Evolutionary conservation across 2,797 vertebrate species (phyloP), one percentile per base, ranked within the genome.

Genomic region (Phyllotis vaccarum): DNA sequence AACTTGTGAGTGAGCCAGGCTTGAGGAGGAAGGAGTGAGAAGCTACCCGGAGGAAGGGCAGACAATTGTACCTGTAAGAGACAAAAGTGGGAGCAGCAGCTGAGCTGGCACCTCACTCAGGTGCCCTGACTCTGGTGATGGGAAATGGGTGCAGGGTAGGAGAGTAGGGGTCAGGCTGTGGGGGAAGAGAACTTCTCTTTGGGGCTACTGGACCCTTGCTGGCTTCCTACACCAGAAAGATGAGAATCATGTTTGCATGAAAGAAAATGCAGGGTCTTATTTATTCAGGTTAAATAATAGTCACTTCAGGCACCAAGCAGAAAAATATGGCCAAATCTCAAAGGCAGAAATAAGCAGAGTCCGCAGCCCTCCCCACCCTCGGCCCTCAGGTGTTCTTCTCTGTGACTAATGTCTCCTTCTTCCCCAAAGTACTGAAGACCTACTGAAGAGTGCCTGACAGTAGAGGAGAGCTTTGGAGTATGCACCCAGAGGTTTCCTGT

Each of bases 401-500:
- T n/a, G 52, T 43, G 19, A 92, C 80, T 49, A 79, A 80, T 81
- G 56, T 86, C 14, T 58, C 27, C 74, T 86, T 80, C 83, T 66
- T 70, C 43, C 56, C 14, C 27, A 54, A 86, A 78, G 40, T 14
- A n/a, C 46, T 76, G 46, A 34, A 34, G 95, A 92, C 89, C 52
- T 19, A 54, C 34, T 88, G 40, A 96, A 83, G 52, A 93, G 46
- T 90, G 56, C 93, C 72, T 72, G 56, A 86, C 34, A 94, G 86
- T 76, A 56, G 64, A 94, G 86, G 24, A 24, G 11, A 68, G 91
- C 56, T 95, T 66, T 81, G 62, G 43, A 93, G 92, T 74, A 95
- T 17, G 56, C 29, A 90, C 7, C 89, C 75, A 54, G 37, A 82
- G 12, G 94, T 74, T 88, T 83, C 76, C 27, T 66, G 24, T 95